These are phyloP conservation scores for Drosophila mayri DNA, from an alignment of 1,140 invertebrate species.

Conservation along the genomic window DNA sequence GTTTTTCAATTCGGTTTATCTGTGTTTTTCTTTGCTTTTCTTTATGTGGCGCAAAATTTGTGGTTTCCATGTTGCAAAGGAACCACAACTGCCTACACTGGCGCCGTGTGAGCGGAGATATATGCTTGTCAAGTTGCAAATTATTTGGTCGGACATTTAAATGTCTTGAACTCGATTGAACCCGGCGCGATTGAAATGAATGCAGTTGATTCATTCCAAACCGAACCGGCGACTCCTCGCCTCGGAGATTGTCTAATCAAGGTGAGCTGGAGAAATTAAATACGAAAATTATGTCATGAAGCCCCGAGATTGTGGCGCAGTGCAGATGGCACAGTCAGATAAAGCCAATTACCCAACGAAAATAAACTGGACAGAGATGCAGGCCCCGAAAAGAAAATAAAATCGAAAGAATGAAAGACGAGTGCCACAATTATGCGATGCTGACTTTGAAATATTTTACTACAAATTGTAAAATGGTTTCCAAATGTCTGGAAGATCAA, in stretches of 20 bases:
- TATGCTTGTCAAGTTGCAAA: constrained; percentile 51
- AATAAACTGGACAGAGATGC: constrained; percentile 18
- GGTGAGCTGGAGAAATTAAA: constrained; percentile 64
- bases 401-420: background rate
- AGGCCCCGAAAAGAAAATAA: constrained; percentile 2
- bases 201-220: constrained; percentile 13
- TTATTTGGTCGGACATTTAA: constrained; percentile 49
- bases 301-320: constrained; percentile 47
- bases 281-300: constrained; percentile 73
- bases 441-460: background rate
- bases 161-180: constrained; percentile 74
- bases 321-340: constrained; percentile 70
- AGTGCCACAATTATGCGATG: background rate
- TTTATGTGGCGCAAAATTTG: constrained; percentile 73
- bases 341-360: constrained; percentile 58
- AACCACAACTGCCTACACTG: constrained; percentile 34
- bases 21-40: constrained; percentile 44
- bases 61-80: constrained; percentile 63
- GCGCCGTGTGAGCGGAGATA: constrained; percentile 24
- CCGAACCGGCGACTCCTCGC: constrained; percentile 8
- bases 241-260: constrained; percentile 71
- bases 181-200: constrained; percentile 18
- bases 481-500: background rate
- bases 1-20: constrained; percentile 27
- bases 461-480: background rate